Percentiles rank a stretch among this genome's conserved stretches.
These are phyloP conservation scores for Gisinianus flammeolus DNA, from an alignment of 2,888 invertebrate species.

Conservation along the genomic window DNA sequence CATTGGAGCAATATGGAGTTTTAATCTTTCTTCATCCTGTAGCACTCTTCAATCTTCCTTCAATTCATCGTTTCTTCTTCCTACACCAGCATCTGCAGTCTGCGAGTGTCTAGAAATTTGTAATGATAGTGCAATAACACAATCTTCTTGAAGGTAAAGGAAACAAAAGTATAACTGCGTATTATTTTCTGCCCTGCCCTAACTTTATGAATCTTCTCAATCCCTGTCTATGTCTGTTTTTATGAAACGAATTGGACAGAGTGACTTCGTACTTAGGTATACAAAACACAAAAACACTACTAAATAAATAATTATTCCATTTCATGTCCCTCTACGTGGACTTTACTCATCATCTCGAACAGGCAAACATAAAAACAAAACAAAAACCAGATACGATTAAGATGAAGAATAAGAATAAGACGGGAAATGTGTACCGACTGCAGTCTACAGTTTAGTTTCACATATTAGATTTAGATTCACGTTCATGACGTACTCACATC, in stretches of 20 bases:
- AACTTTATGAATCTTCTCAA: conserved; percentile 7
- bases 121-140: conserved; percentile 2
- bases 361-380: no score
- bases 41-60: background rate
- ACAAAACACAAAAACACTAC: no score
- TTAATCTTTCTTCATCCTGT: background rate
- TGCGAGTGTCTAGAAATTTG: no score
- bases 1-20: no score
- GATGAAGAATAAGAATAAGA: background rate
- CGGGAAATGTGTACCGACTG: background rate
- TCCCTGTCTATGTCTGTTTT: background rate
- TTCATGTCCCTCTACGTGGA: no score
- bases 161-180: background rate
- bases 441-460: background rate
- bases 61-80: background rate
- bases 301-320: no score
- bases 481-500: background rate
- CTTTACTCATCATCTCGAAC: no score
- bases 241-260: background rate
- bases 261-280: no score
- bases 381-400: background rate
- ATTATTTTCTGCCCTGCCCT: conserved; percentile 10
- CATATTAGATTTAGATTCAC: background rate
- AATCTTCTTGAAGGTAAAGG: conserved; percentile 3
- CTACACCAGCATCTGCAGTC: no score